Percentiles rank a stretch among this genome's conserved stretches.
These are phyloP conservation scores for Sphaeramia orbicularis DNA, from an alignment of 2,797 vertebrate genomes.

Conservation along the genomic window DNA sequence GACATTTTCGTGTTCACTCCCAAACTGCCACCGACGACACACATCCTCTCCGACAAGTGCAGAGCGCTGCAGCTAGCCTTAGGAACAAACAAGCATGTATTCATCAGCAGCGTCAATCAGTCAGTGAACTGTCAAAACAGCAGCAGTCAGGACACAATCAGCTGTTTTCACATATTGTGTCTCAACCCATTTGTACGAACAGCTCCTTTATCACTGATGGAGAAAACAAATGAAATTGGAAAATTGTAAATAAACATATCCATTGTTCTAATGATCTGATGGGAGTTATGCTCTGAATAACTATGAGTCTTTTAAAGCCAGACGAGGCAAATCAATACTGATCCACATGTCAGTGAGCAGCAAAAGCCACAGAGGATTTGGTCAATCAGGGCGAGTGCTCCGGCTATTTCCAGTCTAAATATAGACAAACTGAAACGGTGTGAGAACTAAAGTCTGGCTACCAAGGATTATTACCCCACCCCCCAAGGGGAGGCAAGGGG, in stretches of 20 bases:
- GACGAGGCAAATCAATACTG: conserved; percentile 64
- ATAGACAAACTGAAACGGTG: background rate
- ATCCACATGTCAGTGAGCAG: conserved; percentile 46
- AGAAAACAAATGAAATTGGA: conserved; percentile 34
- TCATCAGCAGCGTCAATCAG: conserved; percentile 49
- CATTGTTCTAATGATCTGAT: conserved; percentile 51
- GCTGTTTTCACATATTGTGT: conserved; percentile 32
- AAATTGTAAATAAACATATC: conserved; percentile 59
- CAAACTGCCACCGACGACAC: conserved; percentile 28
- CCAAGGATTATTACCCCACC: too few relatives aligned
- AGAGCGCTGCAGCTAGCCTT: conserved; percentile 39
- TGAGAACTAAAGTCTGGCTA: background rate
- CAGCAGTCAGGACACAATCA: conserved; percentile 36
- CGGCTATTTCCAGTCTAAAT: conserved; percentile 31
- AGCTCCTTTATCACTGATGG: conserved; percentile 37
- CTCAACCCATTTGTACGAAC: conserved; percentile 35
- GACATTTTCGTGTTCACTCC: conserved; percentile 11
- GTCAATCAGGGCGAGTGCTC: conserved; percentile 46
- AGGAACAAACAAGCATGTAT: conserved; percentile 47
- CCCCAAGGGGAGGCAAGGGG: too few relatives aligned
- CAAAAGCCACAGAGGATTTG: conserved; percentile 15
- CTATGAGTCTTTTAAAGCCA: conserved; percentile 49
- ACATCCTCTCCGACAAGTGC: conserved; percentile 46
- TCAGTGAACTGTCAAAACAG: conserved; percentile 29
- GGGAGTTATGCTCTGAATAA: conserved; percentile 59